phyloP scores from a whole-genome alignment of 2,113 vertebrate genomes.

The Corydoras maculifer region DNA sequence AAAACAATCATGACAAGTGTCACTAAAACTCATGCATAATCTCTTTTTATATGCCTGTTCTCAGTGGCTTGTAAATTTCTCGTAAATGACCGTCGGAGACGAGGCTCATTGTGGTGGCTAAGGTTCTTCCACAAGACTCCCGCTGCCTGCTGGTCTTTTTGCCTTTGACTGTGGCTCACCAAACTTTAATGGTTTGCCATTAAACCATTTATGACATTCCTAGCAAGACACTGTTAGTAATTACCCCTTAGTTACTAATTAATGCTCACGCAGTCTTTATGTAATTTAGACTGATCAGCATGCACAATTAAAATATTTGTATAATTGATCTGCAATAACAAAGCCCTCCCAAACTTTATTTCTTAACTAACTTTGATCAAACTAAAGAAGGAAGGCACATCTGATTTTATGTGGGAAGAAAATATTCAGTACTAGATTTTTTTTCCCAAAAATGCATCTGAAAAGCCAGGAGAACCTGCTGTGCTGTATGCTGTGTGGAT shows the following conservation, averaged over 20 bases:
- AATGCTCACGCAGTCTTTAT: not conserved
- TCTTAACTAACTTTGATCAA: not conserved
- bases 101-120: conserved; percentile 30
- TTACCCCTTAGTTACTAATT: not conserved
- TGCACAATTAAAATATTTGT: not conserved
- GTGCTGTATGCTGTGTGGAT: not conserved
- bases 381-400: not conserved
- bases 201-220: not conserved
- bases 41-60: conserved; percentile 31
- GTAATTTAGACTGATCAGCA: not conserved
- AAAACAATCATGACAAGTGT: conserved; percentile 6
- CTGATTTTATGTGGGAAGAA: conserved; percentile 6
- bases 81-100: conserved; percentile 30
- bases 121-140: conserved; percentile 23
- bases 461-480: conserved; percentile 1
- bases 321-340: not conserved
- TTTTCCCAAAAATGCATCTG: conserved; percentile 3
- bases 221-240: too few species aligned
- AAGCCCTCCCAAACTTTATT: conserved; percentile 4
- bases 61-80: conserved; percentile 38
- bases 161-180: conserved; percentile 16
- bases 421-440: not conserved
- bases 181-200: conserved; percentile 14
- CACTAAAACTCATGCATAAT: conserved; percentile 26
- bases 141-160: conserved; percentile 16